phyloP scores from a whole-genome alignment of 53 echinoderm and acorn worm species.

The Antedon mediterranea region DNA sequence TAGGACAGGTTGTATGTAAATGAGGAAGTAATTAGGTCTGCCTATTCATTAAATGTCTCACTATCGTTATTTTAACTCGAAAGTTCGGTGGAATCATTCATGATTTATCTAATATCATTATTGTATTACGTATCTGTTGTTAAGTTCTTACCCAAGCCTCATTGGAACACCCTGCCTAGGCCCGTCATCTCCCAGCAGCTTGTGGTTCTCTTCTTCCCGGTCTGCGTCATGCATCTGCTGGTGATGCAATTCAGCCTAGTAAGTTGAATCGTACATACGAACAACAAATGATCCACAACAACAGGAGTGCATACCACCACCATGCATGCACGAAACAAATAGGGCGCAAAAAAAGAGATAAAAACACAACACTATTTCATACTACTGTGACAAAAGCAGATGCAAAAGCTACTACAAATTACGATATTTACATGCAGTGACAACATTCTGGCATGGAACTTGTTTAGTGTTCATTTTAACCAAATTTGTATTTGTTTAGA shows the following conservation, averaged over 20 bases:
- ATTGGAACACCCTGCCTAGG: slow-evolving; percentile 60
- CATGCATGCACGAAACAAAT: background rate
- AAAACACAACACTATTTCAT: background rate
- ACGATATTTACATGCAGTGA: too few relatives aligned
- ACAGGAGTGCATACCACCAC: background rate
- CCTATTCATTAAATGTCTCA: too few relatives aligned
- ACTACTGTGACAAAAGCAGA: background rate
- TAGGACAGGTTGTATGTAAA: too few relatives aligned
- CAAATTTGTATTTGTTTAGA: too few relatives aligned
- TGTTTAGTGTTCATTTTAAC: too few relatives aligned
- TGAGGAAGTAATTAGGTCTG: too few relatives aligned
- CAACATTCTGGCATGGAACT: too few relatives aligned
- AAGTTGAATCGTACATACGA: background rate
- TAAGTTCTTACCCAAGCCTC: slow-evolving; percentile 68
- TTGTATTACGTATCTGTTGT: too few relatives aligned
- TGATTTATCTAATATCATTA: too few relatives aligned
- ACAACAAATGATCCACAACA: background rate
- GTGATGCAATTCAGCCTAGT: slow-evolving; percentile 58
- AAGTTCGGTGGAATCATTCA: too few relatives aligned
- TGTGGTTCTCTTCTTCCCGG: slow-evolving; percentile 66
- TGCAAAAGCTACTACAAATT: background rate
- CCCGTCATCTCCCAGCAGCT: slow-evolving; percentile 80
- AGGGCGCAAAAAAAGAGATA: background rate
- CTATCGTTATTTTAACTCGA: too few relatives aligned
- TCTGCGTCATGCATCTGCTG: slow-evolving; percentile 93